Evolutionary conservation across 2,113 vertebrate genomes (phyloP).

Genomic region (Strix uralensis): DNA sequence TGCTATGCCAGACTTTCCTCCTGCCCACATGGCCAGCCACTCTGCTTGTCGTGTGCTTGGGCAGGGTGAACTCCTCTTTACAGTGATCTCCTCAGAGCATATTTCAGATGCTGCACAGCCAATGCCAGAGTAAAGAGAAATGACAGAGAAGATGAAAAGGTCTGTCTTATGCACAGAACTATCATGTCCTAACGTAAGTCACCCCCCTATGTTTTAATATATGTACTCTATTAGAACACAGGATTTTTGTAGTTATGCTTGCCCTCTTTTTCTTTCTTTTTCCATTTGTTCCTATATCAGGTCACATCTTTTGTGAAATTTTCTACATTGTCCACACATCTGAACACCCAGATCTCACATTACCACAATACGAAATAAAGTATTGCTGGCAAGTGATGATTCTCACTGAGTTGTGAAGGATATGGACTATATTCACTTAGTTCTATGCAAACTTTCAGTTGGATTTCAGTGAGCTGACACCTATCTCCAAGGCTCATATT

Average conservation of each 20-base stretch:
- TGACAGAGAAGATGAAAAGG: neutral
- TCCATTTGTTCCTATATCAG: neutral
- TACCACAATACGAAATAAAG: neutral
- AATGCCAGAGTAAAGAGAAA: neutral
- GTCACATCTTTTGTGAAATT: neutral
- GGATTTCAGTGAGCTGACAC: neutral
- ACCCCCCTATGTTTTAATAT: neutral
- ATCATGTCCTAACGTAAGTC: neutral
- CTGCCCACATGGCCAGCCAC: rapidly evolving
- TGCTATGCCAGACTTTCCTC: neutral
- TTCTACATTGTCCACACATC: neutral
- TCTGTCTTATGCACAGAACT: neutral
- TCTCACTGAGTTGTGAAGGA: neutral
- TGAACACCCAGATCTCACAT: neutral
- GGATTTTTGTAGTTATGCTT: neutral
- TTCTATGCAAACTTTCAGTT: neutral
- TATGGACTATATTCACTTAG: neutral
- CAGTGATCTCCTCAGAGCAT: neutral
- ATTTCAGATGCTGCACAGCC: neutral
- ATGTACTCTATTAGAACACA: neutral
- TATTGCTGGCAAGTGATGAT: neutral
- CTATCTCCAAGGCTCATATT: neutral
- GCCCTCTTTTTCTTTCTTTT: neutral
- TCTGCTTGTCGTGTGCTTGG: rapidly evolving
- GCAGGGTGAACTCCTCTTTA: neutral